Percentiles rank a stretch among this genome's conserved stretches.
Evolutionary conservation across 2,888 invertebrate genomes (phyloP).

Genomic region (Pilophorus perplexus): DNA sequence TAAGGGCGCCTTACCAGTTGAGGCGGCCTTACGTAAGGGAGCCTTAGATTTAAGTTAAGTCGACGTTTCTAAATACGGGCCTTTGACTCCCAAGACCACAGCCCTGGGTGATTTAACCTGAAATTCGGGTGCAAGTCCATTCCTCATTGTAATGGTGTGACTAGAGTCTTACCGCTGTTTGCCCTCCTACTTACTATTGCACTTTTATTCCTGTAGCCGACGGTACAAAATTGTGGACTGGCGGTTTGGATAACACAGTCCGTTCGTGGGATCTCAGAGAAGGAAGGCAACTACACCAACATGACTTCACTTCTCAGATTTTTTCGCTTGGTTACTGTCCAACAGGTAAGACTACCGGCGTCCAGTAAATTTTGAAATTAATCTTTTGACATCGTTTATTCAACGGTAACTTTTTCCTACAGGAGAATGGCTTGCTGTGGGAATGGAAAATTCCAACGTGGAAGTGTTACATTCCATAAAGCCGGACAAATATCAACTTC

Average conservation of each 20-base stretch:
- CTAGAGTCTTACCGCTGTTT: too few species aligned
- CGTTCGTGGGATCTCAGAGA: conserved; percentile 94
- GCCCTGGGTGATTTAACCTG: too few species aligned
- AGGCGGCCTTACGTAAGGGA: too few species aligned
- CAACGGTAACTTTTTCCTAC: not conserved
- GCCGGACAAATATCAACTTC: conserved; percentile 92
- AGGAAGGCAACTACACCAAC: conserved; percentile 88
- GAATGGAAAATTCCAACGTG: conserved; percentile 97
- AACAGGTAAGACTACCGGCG: too few species aligned
- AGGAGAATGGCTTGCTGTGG: conserved; percentile 95
- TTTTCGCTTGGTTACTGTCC: conserved; percentile 89
- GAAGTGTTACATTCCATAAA: conserved; percentile 89
- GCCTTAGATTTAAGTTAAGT: too few species aligned
- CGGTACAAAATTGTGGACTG: conserved; percentile 86
- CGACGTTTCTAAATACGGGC: too few species aligned
- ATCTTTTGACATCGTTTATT: too few species aligned
- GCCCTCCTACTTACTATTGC: not conserved
- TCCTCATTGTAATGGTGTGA: too few species aligned
- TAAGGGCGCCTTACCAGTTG: too few species aligned
- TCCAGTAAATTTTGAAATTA: too few species aligned
- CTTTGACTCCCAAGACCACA: too few species aligned
- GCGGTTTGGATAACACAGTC: conserved; percentile 94
- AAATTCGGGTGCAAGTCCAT: too few species aligned
- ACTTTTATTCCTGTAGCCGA: conserved; percentile 55
- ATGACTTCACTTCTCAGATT: conserved; percentile 90